Evolutionary conservation across 2,888 invertebrate genomes (phyloP), one percentile per base, ranked within the genome.

Genomic region (Busseola fusca): DNA sequence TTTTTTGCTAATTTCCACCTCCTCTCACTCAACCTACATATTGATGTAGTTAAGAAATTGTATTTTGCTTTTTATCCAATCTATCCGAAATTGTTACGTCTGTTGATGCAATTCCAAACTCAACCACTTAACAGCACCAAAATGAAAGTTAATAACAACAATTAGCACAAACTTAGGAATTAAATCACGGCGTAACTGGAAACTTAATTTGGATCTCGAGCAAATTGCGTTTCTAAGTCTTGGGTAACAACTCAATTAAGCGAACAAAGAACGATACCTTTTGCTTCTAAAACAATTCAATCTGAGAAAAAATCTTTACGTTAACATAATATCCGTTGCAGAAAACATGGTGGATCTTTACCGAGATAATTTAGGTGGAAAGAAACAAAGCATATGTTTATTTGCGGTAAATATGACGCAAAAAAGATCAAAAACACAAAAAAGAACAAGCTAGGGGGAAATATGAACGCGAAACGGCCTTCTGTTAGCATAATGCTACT

Each of bases 221-320:
- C 45, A 59, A 80, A 80, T 80, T 73, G 48, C 50, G 59, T 74
- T 68, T 50, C 58, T 54, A 12, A 40, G 34, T 69, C 67, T 82
- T 71, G 48, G 4, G 69, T 70, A 76, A 80, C 60, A 79, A 64
- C 50, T 71, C 76, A 81, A 81, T 76, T 82, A 79, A 30, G 67
- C 21, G 59, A 75, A 65, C 65, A 71, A 69, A 75, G 64, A 69
- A 37, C 40, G n/a, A 58, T 34, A 60, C 25, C 27, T 54, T 58
- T 62, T 56, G 25, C n/a, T 45, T 63, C 27, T 50, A 50, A 71
- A 66, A 81, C 40, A 69, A 57, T 65, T 76, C 56, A 56, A 64
- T 70, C 63, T 54, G 3, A 5, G 30, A 56, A 57, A 56, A 56
- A 45, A 60, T 48, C 30, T 70, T 64, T 45, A 18, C 25, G 16